phyloP scores from a whole-genome alignment of 2,113 vertebrate species.

The Chaenocephalus aceratus region DNA sequence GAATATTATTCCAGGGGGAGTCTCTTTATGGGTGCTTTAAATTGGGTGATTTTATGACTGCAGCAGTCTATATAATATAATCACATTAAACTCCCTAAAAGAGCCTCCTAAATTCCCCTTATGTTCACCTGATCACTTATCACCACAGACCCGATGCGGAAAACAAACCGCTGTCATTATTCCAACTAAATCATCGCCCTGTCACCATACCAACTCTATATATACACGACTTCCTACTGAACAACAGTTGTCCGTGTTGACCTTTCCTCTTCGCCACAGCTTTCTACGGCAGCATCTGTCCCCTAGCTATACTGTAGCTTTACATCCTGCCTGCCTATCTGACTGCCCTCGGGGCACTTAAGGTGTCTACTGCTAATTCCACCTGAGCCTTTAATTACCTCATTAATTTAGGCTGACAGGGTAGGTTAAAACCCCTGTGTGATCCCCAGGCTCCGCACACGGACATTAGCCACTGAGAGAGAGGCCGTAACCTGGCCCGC shows the following conservation, averaged over 20 bases:
- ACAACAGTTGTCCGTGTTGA: slow-evolving; percentile 37
- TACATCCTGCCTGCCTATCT: slow-evolving; percentile 53
- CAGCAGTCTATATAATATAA: slow-evolving; percentile 63
- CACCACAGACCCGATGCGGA: slow-evolving; percentile 22
- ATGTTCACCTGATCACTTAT: slow-evolving; percentile 54
- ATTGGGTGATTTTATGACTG: slow-evolving; percentile 70
- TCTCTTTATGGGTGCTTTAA: slow-evolving; percentile 68
- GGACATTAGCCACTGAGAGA: slow-evolving; percentile 69
- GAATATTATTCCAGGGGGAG: slow-evolving; percentile 64
- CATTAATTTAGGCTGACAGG: slow-evolving; percentile 84
- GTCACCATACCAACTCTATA: slow-evolving; percentile 7
- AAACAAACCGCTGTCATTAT: slow-evolving; percentile 49
- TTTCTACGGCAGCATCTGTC: slow-evolving; percentile 43
- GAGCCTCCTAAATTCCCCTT: slow-evolving; percentile 57
- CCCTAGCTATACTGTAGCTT: slow-evolving; percentile 43
- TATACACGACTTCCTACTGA: background rate
- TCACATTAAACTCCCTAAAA: slow-evolving; percentile 63
- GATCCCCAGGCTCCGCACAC: slow-evolving; percentile 74
- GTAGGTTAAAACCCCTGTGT: slow-evolving; percentile 81
- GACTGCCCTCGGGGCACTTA: slow-evolving; percentile 71
- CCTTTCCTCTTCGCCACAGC: slow-evolving; percentile 34
- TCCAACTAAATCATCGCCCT: background rate
- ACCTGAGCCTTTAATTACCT: slow-evolving; percentile 84
- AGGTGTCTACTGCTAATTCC: slow-evolving; percentile 81
- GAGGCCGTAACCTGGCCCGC: slow-evolving; percentile 62